Conservation (phyloP, 1,140 invertebrate species). For the Drosophila persimilis region DNA sequence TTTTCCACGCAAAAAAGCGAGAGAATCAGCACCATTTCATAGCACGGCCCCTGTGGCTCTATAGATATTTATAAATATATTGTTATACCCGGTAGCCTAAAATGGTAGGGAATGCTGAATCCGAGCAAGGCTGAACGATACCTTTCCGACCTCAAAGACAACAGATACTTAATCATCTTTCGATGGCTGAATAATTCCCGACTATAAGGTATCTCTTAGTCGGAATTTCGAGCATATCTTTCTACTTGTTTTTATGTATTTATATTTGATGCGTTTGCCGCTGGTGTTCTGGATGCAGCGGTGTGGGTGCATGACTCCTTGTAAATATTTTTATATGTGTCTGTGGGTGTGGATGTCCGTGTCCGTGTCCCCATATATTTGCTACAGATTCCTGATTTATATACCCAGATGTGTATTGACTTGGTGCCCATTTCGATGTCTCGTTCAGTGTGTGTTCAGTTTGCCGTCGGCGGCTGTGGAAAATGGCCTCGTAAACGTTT, state of each 20-base stretch:
- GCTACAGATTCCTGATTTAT: constrained; percentile 17
- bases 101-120: too few species aligned
- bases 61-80: too few species aligned
- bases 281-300: constrained; percentile 42
- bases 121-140: neutral
- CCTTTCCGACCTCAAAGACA: neutral
- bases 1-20: constrained; percentile 47
- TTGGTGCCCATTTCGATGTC: neutral
- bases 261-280: constrained; percentile 64
- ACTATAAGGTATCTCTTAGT: too few species aligned
- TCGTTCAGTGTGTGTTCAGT: constrained; percentile 10
- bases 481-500: constrained; percentile 77
- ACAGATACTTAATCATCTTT: neutral
- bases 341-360: constrained; percentile 9
- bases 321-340: constrained; percentile 67
- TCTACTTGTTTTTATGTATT: constrained; percentile 55
- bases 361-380: neutral
- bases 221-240: too few species aligned
- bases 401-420: neutral
- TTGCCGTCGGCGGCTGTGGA: constrained; percentile 60
- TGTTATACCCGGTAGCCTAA: too few species aligned
- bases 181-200: neutral
- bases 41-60: neutral
- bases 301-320: constrained; percentile 52
- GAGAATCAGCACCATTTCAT: constrained; percentile 35